Conservation (phyloP, 2,888 invertebrate genomes). For the Ectropis crepuscularia region DNA sequence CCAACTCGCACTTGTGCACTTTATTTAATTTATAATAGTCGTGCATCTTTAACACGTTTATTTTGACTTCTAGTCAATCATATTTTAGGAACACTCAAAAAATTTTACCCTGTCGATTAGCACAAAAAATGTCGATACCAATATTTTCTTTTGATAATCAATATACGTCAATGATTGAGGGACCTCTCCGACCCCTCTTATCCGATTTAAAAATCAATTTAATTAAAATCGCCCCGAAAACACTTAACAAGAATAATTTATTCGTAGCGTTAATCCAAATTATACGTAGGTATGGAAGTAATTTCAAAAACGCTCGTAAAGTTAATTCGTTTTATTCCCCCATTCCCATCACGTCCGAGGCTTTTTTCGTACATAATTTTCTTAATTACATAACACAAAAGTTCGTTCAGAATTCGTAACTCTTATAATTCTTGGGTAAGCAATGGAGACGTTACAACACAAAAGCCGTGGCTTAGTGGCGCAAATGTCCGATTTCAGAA, state of each 20-base stretch:
- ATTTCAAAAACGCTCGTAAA: conserved; percentile 60
- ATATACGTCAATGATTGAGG: conserved; percentile 11
- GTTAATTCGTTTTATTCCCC: conserved; percentile 64
- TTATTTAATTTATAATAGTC: too few relatives aligned
- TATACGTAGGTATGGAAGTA: conserved; percentile 45
- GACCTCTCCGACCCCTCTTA: conserved; percentile 16
- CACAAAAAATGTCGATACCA: neutral
- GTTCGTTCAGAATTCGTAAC: conserved; percentile 46
- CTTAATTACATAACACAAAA: conserved; percentile 57
- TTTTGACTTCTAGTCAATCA: too few relatives aligned
- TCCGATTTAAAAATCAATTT: conserved; percentile 32
- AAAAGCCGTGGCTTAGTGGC: too few relatives aligned
- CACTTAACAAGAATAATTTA: conserved; percentile 40
- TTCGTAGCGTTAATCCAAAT: conserved; percentile 36
- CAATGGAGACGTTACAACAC: too few relatives aligned
- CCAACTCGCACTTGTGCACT: too few relatives aligned
- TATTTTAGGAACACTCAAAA: too few relatives aligned
- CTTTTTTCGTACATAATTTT: conserved; percentile 56
- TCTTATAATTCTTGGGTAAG: conserved; percentile 31
- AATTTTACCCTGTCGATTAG: neutral
- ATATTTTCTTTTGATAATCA: conserved; percentile 6
- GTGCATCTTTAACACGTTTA: too few relatives aligned
- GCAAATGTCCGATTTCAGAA: too few relatives aligned
- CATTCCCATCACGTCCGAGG: conserved; percentile 65
- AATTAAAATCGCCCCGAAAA: conserved; percentile 35